phyloP scores from a whole-genome alignment of 2,888 invertebrate species.

The Biston stratarius region DNA sequence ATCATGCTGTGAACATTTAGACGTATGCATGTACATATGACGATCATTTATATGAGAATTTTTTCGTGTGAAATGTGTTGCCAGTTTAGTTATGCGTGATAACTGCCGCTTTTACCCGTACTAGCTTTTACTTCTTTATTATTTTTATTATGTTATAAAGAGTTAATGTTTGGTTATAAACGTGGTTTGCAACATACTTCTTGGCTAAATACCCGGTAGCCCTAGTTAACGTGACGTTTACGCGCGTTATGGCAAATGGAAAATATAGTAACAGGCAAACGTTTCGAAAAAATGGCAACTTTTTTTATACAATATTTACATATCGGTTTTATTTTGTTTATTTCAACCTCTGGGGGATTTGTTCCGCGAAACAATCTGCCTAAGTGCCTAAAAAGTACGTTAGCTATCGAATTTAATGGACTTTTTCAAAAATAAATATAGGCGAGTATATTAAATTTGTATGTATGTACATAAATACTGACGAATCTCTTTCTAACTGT shows the following conservation, averaged over 20 bases:
- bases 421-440: neutral
- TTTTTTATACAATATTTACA: neutral
- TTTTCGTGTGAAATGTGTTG: constrained; percentile 29
- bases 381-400: neutral
- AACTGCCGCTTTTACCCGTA: constrained; percentile 24
- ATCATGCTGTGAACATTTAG: constrained; percentile 3
- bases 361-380: neutral
- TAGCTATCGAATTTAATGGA: neutral
- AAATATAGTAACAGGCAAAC: neutral
- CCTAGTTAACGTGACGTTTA: neutral
- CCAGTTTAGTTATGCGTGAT: constrained; percentile 26
- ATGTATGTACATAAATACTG: no score
- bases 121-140: constrained; percentile 23
- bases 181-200: neutral
- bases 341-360: neutral
- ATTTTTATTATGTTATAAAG: constrained; percentile 24
- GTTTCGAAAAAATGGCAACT: neutral
- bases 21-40: neutral
- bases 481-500: no score
- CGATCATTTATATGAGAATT: constrained; percentile 9
- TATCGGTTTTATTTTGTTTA: neutral
- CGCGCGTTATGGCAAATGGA: neutral
- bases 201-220: neutral
- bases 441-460: no score
- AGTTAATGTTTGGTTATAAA: neutral